Evolutionary conservation across 2,113 vertebrate species (phyloP).

Genomic region (Saiga tatarica): DNA sequence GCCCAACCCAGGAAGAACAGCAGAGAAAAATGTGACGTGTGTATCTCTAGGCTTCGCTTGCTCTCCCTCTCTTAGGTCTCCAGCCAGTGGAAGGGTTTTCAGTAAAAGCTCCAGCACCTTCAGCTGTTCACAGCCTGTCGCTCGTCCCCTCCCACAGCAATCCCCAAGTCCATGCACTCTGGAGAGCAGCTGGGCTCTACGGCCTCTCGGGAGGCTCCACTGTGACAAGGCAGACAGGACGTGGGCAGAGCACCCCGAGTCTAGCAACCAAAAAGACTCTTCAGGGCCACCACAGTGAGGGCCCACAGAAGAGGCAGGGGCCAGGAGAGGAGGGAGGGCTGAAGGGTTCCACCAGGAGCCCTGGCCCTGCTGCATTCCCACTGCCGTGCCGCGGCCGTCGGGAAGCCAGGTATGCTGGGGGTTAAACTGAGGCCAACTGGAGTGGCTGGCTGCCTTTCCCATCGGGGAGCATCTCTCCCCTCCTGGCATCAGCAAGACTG

Average conservation of each 20-base stretch:
- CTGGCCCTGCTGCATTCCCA: not conserved
- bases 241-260: not conserved
- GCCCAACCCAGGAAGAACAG: slow-evolving; percentile 58
- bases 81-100: slow-evolving; percentile 3
- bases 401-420: not conserved
- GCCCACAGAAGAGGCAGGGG: not conserved
- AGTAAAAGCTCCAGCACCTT: not conserved
- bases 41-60: slow-evolving; percentile 52
- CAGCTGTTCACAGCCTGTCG: not conserved
- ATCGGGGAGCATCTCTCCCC: not conserved
- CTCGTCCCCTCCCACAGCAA: slow-evolving; percentile 17
- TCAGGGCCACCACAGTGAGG: not conserved
- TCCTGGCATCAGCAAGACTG: not conserved
- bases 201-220: not conserved
- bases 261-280: not conserved
- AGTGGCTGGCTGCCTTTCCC: slow-evolving; percentile 22
- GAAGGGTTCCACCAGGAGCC: slow-evolving; percentile 59
- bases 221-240: slow-evolving; percentile 9
- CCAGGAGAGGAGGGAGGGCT: not conserved
- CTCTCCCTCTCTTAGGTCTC: slow-evolving; percentile 51
- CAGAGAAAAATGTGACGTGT: slow-evolving; percentile 45
- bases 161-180: slow-evolving; percentile 49
- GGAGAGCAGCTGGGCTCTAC: not conserved
- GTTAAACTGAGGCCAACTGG: not conserved
- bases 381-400: not conserved